Evolutionary conservation across 2,113 vertebrate genomes (phyloP), one percentile per base, ranked within the genome.

Genomic region (Drymodes brunneopygia): DNA sequence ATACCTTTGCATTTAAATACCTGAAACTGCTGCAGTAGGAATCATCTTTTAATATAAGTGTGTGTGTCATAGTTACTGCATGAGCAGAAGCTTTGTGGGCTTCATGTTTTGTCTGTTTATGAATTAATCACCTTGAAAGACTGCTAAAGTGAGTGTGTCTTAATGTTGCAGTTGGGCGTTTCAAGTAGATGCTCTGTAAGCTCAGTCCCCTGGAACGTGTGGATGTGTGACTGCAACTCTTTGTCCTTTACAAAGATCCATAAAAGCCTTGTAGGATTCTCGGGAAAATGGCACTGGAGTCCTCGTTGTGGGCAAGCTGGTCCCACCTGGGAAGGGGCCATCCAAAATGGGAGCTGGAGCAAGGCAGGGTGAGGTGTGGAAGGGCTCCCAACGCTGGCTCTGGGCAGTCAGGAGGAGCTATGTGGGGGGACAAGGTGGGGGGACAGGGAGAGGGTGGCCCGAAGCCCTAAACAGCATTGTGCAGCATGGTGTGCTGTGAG

Each of bases 81-180:
- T 17, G 47, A 88, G 27, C 62, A 91, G 90, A 87, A 94, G 56
- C 9, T 91, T 79, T 87, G 44, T 85, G 62, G 62, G 48, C 47
- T 93, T 88, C 7, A 0, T 42, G 53, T 89, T 92, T 93, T 79
- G 61, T 67, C 61, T 91, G 3, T 74, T 83, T 69, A 50, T 86
- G 66, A 95, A 53, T 50, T 74, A 62, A 74, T 75, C 12, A 33
- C 38, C 45, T 69, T 61, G 75, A 78, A 91, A 72, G 16, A 16
- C 58, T 61, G 36, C 33, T 92, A 61, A 64, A 87, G 35, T 5
- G 2, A 78, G 65, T 21, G 20, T 47, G 50, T 51, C 40, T 44
- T 31, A 15, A 24, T 56, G 29, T 24, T 92, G 44, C 21, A 12
- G 17, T 45, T 86, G 60, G 25, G 31, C 22, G 4, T 92, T 61